Evolutionary conservation across 2,888 invertebrate genomes (phyloP), one percentile per base, ranked within the genome.

Genomic region (Hirtodrosophila duncani): DNA sequence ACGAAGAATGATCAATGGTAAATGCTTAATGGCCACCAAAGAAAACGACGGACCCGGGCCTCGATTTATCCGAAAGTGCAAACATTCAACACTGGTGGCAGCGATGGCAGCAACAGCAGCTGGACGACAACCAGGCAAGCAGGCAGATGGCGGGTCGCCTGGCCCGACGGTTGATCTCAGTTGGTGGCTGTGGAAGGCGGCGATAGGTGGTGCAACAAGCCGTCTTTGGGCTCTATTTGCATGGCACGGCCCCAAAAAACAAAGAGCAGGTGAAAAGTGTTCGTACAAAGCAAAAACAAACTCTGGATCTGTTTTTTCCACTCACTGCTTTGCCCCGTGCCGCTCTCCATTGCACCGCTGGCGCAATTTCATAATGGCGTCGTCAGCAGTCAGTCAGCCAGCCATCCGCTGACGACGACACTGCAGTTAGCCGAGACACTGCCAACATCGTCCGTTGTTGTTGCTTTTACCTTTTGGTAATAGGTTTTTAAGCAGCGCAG

Each of bases 281-380:
- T 39, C 45, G 43, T 48, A 57, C 67, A 52, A 27, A 43, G 41
- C 30, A 51, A n/a, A 77, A 77, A 69, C 69, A 69, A 69, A 77
- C 69, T 69, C 57, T 67, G 72, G 59, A 75, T 60, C 69, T 74
- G 74, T 67, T 49, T 33, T 18, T n/a, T 23, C 39, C 11, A 7
- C 38, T 21, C 18, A 10, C 21, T 8, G 18, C 26, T 18, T 20
- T 24, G 26, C 37, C 26, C 20, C 29, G 5, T 8, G 16, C 16
- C 46, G 2, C 42, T 50, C 50, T 17, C 63, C 50, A 44, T 26
- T 42, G 41, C 17, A 16, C 16, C 16, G n/a, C 34, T 9, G n/a
- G n/a, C 36, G 60, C 70, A 69, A 69, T 74, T 74, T 74, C 81
- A 74, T 74, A 74, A 74, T 81, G 74, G 75, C 81, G 59, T 75